Evolutionary conservation across 2,113 vertebrate genomes (phyloP), one percentile per base, ranked within the genome.

Genomic region (Azemiops feae): DNA sequence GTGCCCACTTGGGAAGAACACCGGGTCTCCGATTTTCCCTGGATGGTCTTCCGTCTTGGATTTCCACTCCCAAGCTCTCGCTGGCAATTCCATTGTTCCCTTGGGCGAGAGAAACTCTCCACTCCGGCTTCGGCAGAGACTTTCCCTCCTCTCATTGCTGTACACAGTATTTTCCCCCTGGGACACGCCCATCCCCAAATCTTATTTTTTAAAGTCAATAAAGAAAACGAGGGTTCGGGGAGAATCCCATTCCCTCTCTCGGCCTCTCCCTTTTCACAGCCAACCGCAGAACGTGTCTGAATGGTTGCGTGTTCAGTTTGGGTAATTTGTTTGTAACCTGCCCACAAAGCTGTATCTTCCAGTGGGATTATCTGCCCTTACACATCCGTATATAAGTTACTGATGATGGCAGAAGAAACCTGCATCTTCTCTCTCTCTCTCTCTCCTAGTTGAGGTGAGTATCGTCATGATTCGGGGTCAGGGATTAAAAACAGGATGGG

Each of bases 241-340:
- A 34, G 11, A 7, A 14, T 4, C 3, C 34, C 8, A 2, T 60
- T 57, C 39, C 54, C 30, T 92, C 27, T 47, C 55, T 27, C 23
- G 22, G 18, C 34, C 12, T 74, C 23, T 53, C 45, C 16, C 55
- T 60, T 12, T 39, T 58, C n/a, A 27, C 55, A 58, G 60, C 11
- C 55, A 85, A 86, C 43, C 2, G 74, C 43, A 39, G 88, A 50
- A 22, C 16, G 43, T 69, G 81, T 53, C 85, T 47, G 16, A 64
- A 93, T 18, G 18, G 50, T 55, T 85, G 45, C 81, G 89, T 93
- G 34, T 88, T 16, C n/a, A 20, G 43, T 88, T 90, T 86, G 57
- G 92, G 92, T 93, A 91, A 47, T 91, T 57, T 20, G 88, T 57
- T 91, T 91, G 89, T 74, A 88, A 91, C 52, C 85, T 87, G 57